phyloP scores from a whole-genome alignment of 2,797 vertebrate species.

The Falco biarmicus region DNA sequence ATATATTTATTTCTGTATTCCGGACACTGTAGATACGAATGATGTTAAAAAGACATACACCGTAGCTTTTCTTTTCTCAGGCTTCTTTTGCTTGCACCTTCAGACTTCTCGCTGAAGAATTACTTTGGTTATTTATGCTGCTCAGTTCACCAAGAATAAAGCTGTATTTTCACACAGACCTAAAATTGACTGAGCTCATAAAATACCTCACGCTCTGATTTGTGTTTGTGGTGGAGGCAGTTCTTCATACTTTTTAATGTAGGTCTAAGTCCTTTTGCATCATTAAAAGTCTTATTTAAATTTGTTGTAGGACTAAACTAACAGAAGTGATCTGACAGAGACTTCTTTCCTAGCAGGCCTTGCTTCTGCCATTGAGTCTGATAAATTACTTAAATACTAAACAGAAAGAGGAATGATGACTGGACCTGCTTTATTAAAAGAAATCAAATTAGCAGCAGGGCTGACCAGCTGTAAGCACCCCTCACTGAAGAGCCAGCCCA shows the following conservation, averaged over 20 bases:
- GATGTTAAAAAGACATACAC: not conserved
- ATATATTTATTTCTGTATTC: not conserved
- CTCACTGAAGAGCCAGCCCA: not conserved
- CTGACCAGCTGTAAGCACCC: not conserved
- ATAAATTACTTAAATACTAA: not conserved
- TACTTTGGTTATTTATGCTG: slow-evolving; percentile 9
- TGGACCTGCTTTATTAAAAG: not conserved
- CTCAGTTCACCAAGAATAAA: not conserved
- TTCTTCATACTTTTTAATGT: not conserved
- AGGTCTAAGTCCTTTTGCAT: not conserved
- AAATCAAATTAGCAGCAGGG: not conserved
- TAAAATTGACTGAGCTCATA: slow-evolving; percentile 17
- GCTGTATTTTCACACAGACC: slow-evolving; percentile 14
- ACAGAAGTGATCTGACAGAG: not conserved
- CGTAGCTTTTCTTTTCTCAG: not conserved
- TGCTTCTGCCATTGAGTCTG: not conserved
- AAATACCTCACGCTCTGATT: not conserved
- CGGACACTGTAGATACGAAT: not conserved
- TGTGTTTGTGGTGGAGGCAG: not conserved
- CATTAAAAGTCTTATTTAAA: not conserved
- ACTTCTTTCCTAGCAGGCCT: not conserved
- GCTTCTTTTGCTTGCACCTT: not conserved
- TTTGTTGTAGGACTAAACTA: not conserved
- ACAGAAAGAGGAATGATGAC: not conserved
- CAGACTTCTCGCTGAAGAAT: not conserved